Evolutionary conservation across 1,140 invertebrate genomes (phyloP).

Genomic region (Anastrepha ludens): DNA sequence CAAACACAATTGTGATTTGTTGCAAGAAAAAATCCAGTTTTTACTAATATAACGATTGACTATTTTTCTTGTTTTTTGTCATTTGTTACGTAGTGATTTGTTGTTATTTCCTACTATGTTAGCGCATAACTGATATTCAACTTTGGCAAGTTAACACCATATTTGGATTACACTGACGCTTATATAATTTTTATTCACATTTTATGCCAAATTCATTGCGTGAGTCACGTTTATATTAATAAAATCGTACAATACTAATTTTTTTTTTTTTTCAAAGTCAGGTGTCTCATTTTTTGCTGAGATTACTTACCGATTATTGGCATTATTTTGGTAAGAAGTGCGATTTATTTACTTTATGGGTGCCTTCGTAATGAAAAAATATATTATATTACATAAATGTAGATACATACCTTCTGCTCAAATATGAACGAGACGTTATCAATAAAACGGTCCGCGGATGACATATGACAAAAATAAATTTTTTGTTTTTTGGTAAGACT

Average conservation of each 20-base stretch:
- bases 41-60: neutral
- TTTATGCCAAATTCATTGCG: neutral
- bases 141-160: neutral
- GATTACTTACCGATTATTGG: too few relatives aligned
- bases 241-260: neutral
- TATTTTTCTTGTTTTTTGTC: neutral
- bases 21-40: conserved; percentile 40
- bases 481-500: too few relatives aligned
- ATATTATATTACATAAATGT: too few relatives aligned
- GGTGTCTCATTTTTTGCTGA: neutral
- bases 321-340: too few relatives aligned
- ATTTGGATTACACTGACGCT: neutral
- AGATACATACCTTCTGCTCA: too few relatives aligned
- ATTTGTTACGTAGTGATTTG: neutral
- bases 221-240: neutral
- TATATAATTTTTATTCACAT: neutral
- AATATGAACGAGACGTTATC: too few relatives aligned
- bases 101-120: neutral
- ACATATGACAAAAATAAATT: too few relatives aligned
- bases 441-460: too few relatives aligned
- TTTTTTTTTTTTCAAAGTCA: neutral
- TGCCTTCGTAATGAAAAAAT: too few relatives aligned
- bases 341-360: too few relatives aligned
- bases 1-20: neutral
- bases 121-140: neutral